These are phyloP conservation scores for Erpornis zantholeuca DNA, from an alignment of 2,113 vertebrate species.

Conservation along the genomic window DNA sequence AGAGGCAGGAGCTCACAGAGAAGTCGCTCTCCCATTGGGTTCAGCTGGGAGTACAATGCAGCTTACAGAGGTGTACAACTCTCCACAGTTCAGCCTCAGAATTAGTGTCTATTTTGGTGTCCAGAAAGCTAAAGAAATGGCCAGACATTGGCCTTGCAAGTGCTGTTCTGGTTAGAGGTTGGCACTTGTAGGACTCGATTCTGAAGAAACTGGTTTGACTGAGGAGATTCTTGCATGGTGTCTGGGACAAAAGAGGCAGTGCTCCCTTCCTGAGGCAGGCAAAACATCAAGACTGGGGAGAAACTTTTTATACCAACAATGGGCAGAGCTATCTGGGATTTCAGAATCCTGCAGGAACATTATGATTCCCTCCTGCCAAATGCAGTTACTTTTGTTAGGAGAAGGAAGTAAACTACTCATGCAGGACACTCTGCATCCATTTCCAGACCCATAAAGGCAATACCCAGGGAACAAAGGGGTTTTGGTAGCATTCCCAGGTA, in stretches of 20 bases:
- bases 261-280: neutral
- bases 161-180: neutral
- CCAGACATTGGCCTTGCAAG: neutral
- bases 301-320: neutral
- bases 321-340: neutral
- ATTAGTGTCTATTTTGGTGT: neutral
- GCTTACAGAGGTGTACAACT: neutral
- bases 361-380: neutral
- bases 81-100: neutral
- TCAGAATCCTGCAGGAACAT: neutral
- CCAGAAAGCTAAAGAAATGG: neutral
- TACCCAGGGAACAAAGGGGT: neutral
- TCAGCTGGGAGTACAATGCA: neutral
- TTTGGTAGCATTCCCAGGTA: slow-evolving; percentile 33
- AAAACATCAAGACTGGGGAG: neutral
- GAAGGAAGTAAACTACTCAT: neutral
- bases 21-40: neutral
- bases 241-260: neutral
- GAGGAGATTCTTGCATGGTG: neutral
- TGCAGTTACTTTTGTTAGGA: neutral
- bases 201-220: neutral
- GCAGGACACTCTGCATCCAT: neutral
- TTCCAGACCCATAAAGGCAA: neutral
- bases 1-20: neutral
- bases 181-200: neutral